Percentiles rank a stretch among this genome's conserved stretches.
phyloP scores from a whole-genome alignment of 2,113 vertebrate species.

The Puma concolor region DNA sequence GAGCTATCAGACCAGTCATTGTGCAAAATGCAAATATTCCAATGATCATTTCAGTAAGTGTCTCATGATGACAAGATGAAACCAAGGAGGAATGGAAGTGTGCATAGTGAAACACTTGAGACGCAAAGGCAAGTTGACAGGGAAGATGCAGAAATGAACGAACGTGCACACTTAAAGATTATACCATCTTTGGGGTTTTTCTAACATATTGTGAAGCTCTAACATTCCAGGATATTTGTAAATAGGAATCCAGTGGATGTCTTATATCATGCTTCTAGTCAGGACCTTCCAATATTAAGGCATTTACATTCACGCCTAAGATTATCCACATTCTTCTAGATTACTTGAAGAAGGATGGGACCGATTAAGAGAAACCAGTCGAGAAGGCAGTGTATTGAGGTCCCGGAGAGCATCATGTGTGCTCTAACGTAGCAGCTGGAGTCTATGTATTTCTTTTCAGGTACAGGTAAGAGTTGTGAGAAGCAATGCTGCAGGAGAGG shows the following conservation, averaged over 20 bases:
- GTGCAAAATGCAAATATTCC: slow-evolving; percentile 88
- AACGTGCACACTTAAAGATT: slow-evolving; percentile 14
- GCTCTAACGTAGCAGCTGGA: slow-evolving; percentile 62
- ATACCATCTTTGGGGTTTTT: slow-evolving; percentile 76
- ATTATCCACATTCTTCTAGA: slow-evolving; percentile 66
- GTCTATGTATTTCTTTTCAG: slow-evolving; percentile 19
- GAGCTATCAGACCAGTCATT: slow-evolving; percentile 81
- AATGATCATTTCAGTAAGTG: slow-evolving; percentile 72
- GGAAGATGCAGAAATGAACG: slow-evolving; percentile 68
- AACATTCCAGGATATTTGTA: slow-evolving; percentile 65
- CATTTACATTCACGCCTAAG: slow-evolving; percentile 79
- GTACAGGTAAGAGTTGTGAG: slow-evolving; percentile 60
- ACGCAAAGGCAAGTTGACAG: slow-evolving; percentile 64
- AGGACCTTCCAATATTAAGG: slow-evolving; percentile 84
- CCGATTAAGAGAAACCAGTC: slow-evolving; percentile 61
- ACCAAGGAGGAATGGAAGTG: slow-evolving; percentile 69
- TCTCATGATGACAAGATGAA: slow-evolving; percentile 69
- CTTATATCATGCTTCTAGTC: slow-evolving; percentile 74
- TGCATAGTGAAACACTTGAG: slow-evolving; percentile 75
- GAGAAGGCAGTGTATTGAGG: slow-evolving; percentile 68
- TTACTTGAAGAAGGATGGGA: slow-evolving; percentile 39
- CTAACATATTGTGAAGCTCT: slow-evolving; percentile 64
- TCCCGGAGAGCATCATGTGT: slow-evolving; percentile 57
- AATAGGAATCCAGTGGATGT: slow-evolving; percentile 74
- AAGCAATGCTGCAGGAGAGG: slow-evolving; percentile 64